Evolutionary conservation across 2,888 invertebrate species (phyloP), one percentile per base, ranked within the genome.

Genomic region (Leptopterna dolabrata): DNA sequence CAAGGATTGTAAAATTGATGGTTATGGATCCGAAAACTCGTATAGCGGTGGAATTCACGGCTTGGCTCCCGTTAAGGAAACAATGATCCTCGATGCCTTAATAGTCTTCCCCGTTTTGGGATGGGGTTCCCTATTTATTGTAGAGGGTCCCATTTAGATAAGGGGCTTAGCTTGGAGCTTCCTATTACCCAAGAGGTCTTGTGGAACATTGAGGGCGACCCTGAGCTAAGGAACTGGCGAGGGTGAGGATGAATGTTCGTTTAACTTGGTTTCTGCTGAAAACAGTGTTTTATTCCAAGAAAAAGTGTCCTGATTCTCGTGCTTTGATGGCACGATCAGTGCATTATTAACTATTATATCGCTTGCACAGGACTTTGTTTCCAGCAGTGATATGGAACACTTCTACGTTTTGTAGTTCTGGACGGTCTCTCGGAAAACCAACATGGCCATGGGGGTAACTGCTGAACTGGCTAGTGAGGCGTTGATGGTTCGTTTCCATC

Each of bases 41-140:
- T 24, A 24, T 24, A 63, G 24, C 63, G 19, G 27, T 63, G 27
- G 63, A 24, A 63, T 63, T 9, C 63, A 9, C 63, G 9, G 63
- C 63, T 27, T 63, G 24, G 24, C 19, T 24, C 63, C 63, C 63
- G 63, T 63, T 63, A 63, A 24, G 63, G 63, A 63, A 63, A 63
- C 63, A 63, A 63, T 63, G 63, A 63, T 63, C 63, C 63, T 24
- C 63, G 63, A 63, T 63, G 63, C 63, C 63, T 63, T 63, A 63
- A 63, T 63, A 63, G 63, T 19, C 24, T 63, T 27, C 11, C 47
- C 63, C 63, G 9, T 24, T 4, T 63, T 63, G 24, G 63, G 24
- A n/a, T 4, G n/a, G 51, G 63, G 13, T 13, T 55, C 63, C 24
- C 63, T 63, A 63, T 63, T 63, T 63, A 63, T 63, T 63, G 63